Evolutionary conservation across 2,888 invertebrate genomes (phyloP).

Genomic region (Eupithecia tripunctaria): DNA sequence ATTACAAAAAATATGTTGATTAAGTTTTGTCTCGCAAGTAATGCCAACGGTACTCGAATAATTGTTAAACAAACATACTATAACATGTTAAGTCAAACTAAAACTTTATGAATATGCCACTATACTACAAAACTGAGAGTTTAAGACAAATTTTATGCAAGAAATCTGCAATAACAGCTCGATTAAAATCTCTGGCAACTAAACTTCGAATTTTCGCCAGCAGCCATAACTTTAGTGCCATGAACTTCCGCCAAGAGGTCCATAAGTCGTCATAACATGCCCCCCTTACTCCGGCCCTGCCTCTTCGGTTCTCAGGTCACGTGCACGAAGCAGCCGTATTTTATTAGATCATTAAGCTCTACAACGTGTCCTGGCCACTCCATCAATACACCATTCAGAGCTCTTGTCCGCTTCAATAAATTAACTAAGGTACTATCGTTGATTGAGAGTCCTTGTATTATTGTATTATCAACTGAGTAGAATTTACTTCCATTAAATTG

Average conservation of each 20-base stretch:
- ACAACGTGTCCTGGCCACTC: conserved; percentile 59
- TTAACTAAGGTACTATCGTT: conserved; percentile 40
- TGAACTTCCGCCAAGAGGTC: neutral
- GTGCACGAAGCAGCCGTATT: conserved; percentile 61
- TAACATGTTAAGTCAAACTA: neutral
- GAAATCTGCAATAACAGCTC: neutral
- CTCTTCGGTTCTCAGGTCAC: conserved; percentile 54
- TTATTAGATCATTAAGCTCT: conserved; percentile 71
- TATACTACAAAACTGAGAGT: neutral
- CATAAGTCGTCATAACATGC: conserved; percentile 4
- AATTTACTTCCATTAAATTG: neutral
- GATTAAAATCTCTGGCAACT: conserved; percentile 3
- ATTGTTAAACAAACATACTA: neutral
- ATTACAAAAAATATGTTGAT: no score
- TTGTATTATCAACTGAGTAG: conserved; percentile 1
- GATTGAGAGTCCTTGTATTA: conserved; percentile 25
- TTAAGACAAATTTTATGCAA: neutral
- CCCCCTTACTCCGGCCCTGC: conserved; percentile 24
- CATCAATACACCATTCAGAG: conserved; percentile 62
- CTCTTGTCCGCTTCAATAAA: conserved; percentile 39
- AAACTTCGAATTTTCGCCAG: neutral
- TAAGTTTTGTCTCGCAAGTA: neutral
- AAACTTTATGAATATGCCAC: neutral
- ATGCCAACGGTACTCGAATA: neutral
- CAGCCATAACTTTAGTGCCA: neutral